Evolutionary conservation across 2,113 vertebrate species (phyloP).

Genomic region (Heterotis niloticus): DNA sequence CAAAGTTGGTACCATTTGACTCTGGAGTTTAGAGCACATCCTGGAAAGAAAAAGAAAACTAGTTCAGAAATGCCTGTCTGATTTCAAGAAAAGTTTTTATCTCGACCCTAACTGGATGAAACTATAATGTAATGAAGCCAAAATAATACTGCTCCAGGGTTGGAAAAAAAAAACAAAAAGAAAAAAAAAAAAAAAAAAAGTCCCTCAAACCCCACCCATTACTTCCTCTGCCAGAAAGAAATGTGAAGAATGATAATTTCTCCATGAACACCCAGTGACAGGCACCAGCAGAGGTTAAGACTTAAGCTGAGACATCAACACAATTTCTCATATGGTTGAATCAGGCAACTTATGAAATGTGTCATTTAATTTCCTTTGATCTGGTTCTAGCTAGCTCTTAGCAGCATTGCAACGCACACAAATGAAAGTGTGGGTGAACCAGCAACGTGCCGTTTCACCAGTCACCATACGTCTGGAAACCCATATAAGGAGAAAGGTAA

Average conservation of each 20-base stretch:
- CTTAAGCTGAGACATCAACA: background rate
- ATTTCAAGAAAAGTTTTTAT: no score
- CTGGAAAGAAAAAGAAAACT: conserved; percentile 28
- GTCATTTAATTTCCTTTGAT: background rate
- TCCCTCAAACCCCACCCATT: background rate
- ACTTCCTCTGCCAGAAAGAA: background rate
- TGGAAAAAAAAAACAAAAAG: background rate
- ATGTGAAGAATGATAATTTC: conserved; percentile 10
- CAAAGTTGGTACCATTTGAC: conserved; percentile 48
- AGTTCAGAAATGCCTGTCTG: background rate
- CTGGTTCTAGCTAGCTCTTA: background rate
- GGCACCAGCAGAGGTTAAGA: background rate
- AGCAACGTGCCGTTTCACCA: background rate
- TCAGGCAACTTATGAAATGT: background rate
- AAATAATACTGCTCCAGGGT: no score
- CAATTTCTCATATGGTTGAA: background rate
- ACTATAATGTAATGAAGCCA: no score
- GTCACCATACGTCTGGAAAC: background rate
- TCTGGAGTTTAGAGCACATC: conserved; percentile 37
- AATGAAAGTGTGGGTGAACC: background rate
- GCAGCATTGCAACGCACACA: no score
- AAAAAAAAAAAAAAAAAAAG: background rate
- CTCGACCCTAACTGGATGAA: no score
- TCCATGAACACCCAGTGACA: background rate
- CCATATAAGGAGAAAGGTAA: background rate